Base-by-base conservation (phyloP, 2,113 vertebrate genomes). In the Erythrocercus mccallii region DNA sequence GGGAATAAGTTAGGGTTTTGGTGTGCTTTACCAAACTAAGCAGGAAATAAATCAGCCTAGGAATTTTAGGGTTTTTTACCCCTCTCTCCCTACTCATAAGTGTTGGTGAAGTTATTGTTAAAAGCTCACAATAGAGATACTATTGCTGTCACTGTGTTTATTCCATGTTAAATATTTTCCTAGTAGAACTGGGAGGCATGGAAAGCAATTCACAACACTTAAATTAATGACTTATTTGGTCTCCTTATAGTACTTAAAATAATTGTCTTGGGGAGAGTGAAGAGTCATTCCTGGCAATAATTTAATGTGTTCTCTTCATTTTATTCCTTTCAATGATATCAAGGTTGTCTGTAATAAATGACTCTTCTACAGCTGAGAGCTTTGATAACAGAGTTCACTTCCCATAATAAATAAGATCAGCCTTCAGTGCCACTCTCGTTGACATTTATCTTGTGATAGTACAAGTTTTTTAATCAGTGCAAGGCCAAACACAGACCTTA, bases 171-270 rank as follows among this genome's bases (percentile, higher is more conserved):
- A 94, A 87, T 79, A 71, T 90, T 73, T 66, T 68, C 48, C n/a
- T 11, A 10, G 24, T 45, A 38, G 73, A 84, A 90, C 35, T 44
- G 13, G 23, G 56, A 84, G 66, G 28, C 31, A 60, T 89, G 78
- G 37, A 73, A 53, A 81, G 47, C 25, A 85, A 74, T 40, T 79
- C 64, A 83, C 81, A 31, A 58, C 70, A 78, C 27, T 68, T 93
- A 95, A 92, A 95, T 66, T 95, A 81, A 88, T 88, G 37, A 80
- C 60, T 23, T 76, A 79, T 60, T 80, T 60, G 23, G 76, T 87
- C 51, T 62, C 19, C 61, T 76, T 86, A 42, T 15, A 83, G 33
- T 73, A 91, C 73, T 94, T 88, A 76, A 94, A 80, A 53, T 51
- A 81, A 74, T 92, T 73, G 78, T 79, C 42, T 50, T 73, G 28